Conservation (phyloP, 92 coral and sea anemone species). For the Porites evermanni region DNA sequence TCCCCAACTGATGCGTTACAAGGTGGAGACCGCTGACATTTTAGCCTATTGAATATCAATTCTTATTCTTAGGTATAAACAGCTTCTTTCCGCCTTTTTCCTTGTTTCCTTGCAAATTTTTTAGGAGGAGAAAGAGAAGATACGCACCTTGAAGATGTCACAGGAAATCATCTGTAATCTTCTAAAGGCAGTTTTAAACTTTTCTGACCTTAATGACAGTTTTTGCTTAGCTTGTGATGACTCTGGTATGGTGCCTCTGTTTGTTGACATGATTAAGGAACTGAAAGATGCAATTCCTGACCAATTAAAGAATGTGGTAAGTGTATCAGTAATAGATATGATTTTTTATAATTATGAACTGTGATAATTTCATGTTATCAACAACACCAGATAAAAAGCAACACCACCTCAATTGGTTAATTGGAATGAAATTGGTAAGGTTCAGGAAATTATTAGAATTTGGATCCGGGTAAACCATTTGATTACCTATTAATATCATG, state of each 20-base stretch:
- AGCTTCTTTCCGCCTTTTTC: not conserved
- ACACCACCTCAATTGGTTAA: too few species aligned
- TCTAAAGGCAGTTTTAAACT: constrained; percentile 40
- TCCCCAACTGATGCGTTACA: too few species aligned
- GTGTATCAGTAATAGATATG: not conserved
- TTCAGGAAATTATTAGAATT: too few species aligned
- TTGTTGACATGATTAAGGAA: constrained; percentile 47
- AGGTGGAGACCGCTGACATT: too few species aligned
- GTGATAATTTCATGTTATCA: too few species aligned
- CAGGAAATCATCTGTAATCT: constrained; percentile 46
- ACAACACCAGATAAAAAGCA: too few species aligned
- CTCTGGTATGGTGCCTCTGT: constrained; percentile 60
- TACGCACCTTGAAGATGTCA: not conserved
- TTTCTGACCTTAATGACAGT: constrained; percentile 56
- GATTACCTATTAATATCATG: too few species aligned
- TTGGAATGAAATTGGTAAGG: too few species aligned
- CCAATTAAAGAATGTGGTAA: constrained; percentile 22
- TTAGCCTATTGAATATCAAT: too few species aligned
- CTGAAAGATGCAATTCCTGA: constrained; percentile 59
- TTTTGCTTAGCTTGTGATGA: constrained; percentile 57
- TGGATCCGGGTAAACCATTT: too few species aligned
- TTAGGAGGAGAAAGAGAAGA: constrained; percentile 1
- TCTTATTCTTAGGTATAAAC: not conserved
- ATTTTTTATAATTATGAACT: too few species aligned
- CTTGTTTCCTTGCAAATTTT: too few species aligned